phyloP scores from a whole-genome alignment of 2,888 invertebrate genomes.

The Lasioglossum figueresi region DNA sequence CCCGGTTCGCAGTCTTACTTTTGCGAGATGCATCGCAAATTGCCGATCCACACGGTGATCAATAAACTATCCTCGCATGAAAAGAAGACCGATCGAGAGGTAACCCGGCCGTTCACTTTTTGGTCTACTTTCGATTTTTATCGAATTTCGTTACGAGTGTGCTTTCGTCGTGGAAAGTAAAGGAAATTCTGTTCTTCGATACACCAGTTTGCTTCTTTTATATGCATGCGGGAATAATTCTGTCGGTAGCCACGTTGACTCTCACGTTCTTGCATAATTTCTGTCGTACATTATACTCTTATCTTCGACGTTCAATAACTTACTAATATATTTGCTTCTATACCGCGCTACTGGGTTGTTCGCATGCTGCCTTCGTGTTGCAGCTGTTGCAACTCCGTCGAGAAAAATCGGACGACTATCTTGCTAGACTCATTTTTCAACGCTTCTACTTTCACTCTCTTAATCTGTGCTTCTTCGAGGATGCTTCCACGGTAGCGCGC shows the following conservation, averaged over 20 bases:
- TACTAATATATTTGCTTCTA: not conserved
- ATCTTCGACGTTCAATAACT: not conserved
- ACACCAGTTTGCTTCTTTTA: not conserved
- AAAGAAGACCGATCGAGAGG: not conserved
- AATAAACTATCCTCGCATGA: not conserved
- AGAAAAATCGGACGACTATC: not conserved
- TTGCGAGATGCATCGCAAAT: conserved; percentile 15
- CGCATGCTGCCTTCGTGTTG: not conserved
- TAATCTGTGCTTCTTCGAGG: not conserved
- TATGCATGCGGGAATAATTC: not conserved
- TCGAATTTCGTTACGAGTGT: not conserved
- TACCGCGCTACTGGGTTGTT: not conserved
- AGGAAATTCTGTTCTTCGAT: not conserved
- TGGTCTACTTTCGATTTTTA: conserved; percentile 2
- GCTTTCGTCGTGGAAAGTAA: not conserved
- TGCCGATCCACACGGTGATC: conserved; percentile 17
- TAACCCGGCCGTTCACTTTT: not conserved
- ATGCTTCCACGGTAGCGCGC: not conserved
- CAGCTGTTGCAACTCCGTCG: not conserved
- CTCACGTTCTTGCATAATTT: not conserved
- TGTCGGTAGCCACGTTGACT: not conserved
- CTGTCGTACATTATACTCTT: conserved; percentile 3
- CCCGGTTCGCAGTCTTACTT: not conserved
- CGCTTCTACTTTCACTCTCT: not conserved
- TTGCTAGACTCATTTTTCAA: not conserved